Base-by-base conservation (phyloP, 2,113 vertebrate species). In the Cromileptes altivelis region DNA sequence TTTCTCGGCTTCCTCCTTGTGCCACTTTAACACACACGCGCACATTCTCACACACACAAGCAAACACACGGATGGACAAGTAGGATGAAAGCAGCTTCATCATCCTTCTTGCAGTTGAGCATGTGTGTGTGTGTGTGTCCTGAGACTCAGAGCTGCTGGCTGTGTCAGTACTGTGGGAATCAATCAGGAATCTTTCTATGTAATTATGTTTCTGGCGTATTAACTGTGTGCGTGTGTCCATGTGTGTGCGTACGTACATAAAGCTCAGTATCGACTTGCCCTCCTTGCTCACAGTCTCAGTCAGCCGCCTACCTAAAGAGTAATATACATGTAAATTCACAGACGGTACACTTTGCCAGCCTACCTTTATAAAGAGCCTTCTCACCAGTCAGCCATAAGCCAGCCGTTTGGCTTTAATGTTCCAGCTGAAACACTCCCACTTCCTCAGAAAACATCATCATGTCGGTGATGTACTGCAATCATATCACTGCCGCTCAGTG, bases 61-160 rank as follows among this genome's bases (percentile, higher is more conserved):
- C 57, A 87, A 75, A 85, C 81, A 76, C 61, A 50, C 7, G 49
- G 49, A 53, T 42, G 84, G 84, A 80, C 84, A 88, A 88, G 88
- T 71, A 75, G 79, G 64, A 89, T 88, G 76, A 75, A 91, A 87
- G 82, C 60, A 42, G 74, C 71, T 55, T 80, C 64, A 80, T 80
- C 73, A 80, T 85, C 76, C 65, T 7, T 74, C 62, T 79, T 67
- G 30, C 60, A 67, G 47, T 57, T 23, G 27, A 6, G 58, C 10
- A 3, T 68, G 58, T 64, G 52, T 77, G 55, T 57, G 37, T 53
- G 52, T 30, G 45, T 37, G 68, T 63, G 64, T 33, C 75, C 49
- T 45, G 70, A 45, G 65, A 65, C 72, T 75, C 70, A 11, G 62
- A 76, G 80, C 86, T 74, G 65, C 58, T 57, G 76, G 63, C 80